Evolutionary conservation across 2,888 invertebrate genomes (phyloP), one percentile per base, ranked within the genome.

Genomic region (Lasius fuliginosus): DNA sequence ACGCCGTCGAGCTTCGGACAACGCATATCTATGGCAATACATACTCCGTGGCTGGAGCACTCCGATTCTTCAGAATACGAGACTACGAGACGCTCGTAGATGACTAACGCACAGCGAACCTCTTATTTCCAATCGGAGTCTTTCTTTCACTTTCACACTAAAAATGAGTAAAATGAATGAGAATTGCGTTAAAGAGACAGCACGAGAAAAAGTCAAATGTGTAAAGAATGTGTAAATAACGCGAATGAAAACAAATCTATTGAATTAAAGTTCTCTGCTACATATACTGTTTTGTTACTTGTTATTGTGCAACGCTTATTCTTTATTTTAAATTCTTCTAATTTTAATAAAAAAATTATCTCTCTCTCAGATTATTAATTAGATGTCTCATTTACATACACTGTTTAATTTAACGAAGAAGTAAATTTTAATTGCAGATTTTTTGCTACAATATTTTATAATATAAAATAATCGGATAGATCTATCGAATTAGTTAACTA

Each of bases 21-120:
- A 53, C 74, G 69, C 77, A 65, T 65, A 69, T 73, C 62, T 46
- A 4, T 75, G n/a, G 23, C 33, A 36, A 15, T 76, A 42, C 6
- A 30, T 69, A 74, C n/a, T 58, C 30, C 30, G 68, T 36, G 30
- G 23, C 15, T 2, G 58, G 40, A 12, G 30, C 23, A 42, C 18
- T 58, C 27, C 15, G 69, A 46, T 33, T 79, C 56, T 30, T 49
- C 27, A 12, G 46, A 11, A 58, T 23, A 9, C 6, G 33, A 36
- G 23, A 18, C 15, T 23, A 9, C 6, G 33, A 36, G 23, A 18
- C 15, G 40, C 12, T 18, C 27, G 65, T 53, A 40, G 65, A 23
- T 65, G 33, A n/a, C 33, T 65, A 12, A 56, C 4, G 56, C 30
- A 67, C 42, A 69, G 33, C 15, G 40, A 56, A 12, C 1, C 58